Evolutionary conservation across 2,113 vertebrate genomes (phyloP), one percentile per base, ranked within the genome.

Genomic region (Uria lomvia): DNA sequence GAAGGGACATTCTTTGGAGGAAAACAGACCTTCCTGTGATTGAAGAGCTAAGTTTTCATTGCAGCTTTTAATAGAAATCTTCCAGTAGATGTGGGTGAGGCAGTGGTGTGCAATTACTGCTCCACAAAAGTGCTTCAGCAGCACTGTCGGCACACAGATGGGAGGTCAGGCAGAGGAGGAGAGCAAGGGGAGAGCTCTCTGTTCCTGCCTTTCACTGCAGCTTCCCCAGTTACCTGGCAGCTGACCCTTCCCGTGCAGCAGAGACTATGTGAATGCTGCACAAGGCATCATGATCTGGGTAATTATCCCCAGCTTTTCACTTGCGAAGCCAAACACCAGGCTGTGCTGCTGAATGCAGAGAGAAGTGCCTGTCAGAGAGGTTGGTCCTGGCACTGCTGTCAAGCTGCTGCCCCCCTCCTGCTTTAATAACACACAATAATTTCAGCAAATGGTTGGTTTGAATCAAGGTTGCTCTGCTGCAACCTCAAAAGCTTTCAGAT

Each of bases 71-170:
- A 47, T 26, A 32, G 80, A 42, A 60, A 34, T 43, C 65, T 63
- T 40, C 45, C 70, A 27, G 81, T 29, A 73, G 49, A 7, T 8
- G 45, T 16, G 50, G 27, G 26, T 56, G 70, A 70, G 38, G 55
- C 47, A 43, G 40, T 40, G 43, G n/a, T 45, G 49, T 80, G 70
- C 34, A 17, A 6, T 32, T 55, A 38, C 62, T 2, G 1, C 34
- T 32, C 27, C 30, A 30, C 42, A 32, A 42, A 58, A n/a, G 9
- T 11, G 66, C 52, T 91, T 67, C 59, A 73, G 63, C 62, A 59
- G 75, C 53, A 3, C 40, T 1, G 5, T 36, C 0, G 0, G 59
- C 34, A 11, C 45, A 18, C 0, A 1, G 47, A 9, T 70, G 55
- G 40, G 60, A 59, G 10, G 23, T 34, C 5, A 11, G 60, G 60